These are phyloP conservation scores for Tenthredo livida DNA, from an alignment of 2,888 invertebrate genomes.

Conservation along the genomic window DNA sequence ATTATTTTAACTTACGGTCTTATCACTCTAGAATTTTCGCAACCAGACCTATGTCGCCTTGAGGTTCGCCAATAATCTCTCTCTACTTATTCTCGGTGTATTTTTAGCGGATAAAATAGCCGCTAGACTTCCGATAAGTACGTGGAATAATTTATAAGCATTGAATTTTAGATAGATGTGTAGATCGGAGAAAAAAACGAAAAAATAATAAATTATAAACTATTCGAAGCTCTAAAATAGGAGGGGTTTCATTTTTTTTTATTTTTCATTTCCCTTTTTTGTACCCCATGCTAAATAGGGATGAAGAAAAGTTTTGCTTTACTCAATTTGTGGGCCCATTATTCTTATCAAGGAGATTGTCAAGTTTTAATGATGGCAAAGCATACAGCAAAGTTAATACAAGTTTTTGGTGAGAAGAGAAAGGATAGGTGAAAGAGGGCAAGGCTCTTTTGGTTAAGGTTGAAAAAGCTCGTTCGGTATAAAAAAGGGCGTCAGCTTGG, in stretches of 20 bases:
- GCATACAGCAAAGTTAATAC: not conserved
- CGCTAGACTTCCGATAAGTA: not conserved
- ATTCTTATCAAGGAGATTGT: slow-evolving; percentile 15
- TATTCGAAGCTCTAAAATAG: not conserved
- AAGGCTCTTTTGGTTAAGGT: slow-evolving; percentile 10
- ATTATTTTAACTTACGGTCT: not conserved
- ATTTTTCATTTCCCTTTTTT: not conserved
- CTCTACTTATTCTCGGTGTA: not conserved
- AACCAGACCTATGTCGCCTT: not conserved
- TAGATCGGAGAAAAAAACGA: not conserved
- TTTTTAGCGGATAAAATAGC: not conserved
- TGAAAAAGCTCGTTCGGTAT: slow-evolving; percentile 19
- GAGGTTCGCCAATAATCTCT: not conserved
- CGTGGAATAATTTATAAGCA: slow-evolving; percentile 4
- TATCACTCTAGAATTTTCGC: not conserved
- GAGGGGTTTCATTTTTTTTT: not conserved
- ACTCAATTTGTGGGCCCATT: not conserved
- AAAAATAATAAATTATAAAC: not conserved
- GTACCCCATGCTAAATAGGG: not conserved
- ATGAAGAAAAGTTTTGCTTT: not conserved
- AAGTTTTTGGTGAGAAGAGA: not conserved
- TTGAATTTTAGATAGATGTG: not conserved
- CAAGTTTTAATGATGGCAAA: slow-evolving; percentile 23
- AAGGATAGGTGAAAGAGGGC: not conserved
- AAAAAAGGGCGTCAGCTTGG: slow-evolving; percentile 32